Evolutionary conservation across 2,113 vertebrate species (phyloP).

Genomic region (Regulus satrapa): DNA sequence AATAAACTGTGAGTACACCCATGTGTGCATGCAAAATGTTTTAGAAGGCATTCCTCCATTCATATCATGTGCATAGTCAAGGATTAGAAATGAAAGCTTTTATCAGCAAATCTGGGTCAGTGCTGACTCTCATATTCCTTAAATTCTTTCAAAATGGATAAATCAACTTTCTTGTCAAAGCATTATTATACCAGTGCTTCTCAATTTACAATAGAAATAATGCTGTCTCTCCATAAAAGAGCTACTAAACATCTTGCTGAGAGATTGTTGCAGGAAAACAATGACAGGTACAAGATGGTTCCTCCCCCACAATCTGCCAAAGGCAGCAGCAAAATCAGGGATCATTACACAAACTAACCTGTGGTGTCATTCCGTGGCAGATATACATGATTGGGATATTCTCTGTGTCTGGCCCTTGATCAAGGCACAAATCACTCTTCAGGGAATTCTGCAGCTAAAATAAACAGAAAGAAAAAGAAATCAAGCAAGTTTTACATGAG

Average conservation of each 20-base stretch:
- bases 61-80: background rate
- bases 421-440: slow-evolving; percentile 94
- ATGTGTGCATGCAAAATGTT: background rate
- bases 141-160: background rate
- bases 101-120: background rate
- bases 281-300: background rate
- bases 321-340: background rate
- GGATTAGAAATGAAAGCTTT: background rate
- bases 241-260: background rate
- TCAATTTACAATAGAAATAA: background rate
- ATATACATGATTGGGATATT: slow-evolving; percentile 96
- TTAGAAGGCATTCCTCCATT: background rate
- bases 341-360: slow-evolving; percentile 77
- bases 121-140: background rate
- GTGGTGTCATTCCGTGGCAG: slow-evolving; percentile 96
- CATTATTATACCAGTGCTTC: background rate
- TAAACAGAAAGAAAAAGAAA: slow-evolving; percentile 22
- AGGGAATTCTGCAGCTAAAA: slow-evolving; percentile 92
- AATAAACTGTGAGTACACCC: background rate
- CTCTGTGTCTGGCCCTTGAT: slow-evolving; percentile 95
- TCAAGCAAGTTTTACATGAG: background rate
- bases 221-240: background rate
- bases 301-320: background rate
- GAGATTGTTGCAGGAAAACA: background rate
- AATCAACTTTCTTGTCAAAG: background rate